Conservation (phyloP, 1,140 invertebrate genomes). For the Triops cancriformis region DNA sequence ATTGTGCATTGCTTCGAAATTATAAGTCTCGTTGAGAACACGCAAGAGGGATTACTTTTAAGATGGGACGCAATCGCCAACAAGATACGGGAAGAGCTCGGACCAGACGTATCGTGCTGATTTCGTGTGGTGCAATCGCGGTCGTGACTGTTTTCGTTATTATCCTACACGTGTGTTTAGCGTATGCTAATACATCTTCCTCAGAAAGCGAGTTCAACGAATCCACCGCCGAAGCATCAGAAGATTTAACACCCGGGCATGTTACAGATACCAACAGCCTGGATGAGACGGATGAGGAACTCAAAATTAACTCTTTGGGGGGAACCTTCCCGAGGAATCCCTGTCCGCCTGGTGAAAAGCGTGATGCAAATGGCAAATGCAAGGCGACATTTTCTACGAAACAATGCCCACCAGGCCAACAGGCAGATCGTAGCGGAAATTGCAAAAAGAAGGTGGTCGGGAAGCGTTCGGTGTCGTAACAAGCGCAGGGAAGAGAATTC, state of each 20-base stretch:
- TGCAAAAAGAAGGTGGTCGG: background rate
- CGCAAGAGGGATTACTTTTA: background rate
- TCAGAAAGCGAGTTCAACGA: background rate
- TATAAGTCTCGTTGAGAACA: too few relatives aligned
- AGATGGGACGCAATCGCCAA: background rate
- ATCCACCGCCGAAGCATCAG: background rate
- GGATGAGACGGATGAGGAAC: too few relatives aligned
- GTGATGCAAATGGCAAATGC: background rate
- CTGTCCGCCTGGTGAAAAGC: background rate
- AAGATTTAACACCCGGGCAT: background rate
- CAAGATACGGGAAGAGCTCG: background rate
- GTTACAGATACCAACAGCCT: too few relatives aligned
- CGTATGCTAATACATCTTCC: background rate
- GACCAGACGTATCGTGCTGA: background rate
- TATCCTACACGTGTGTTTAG: background rate
- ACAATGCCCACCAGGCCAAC: background rate
- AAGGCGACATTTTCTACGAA: background rate
- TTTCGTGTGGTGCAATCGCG: background rate
- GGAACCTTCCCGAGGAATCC: background rate
- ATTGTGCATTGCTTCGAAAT: too few relatives aligned
- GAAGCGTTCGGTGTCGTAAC: background rate
- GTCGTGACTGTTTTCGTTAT: background rate
- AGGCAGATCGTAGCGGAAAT: background rate
- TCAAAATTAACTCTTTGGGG: background rate
- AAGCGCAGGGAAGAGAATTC: too few relatives aligned